Percentiles rank a stretch among this genome's conserved stretches.
phyloP scores from a whole-genome alignment of 2,797 vertebrate genomes.

The Scolopax bukidnonensis region DNA sequence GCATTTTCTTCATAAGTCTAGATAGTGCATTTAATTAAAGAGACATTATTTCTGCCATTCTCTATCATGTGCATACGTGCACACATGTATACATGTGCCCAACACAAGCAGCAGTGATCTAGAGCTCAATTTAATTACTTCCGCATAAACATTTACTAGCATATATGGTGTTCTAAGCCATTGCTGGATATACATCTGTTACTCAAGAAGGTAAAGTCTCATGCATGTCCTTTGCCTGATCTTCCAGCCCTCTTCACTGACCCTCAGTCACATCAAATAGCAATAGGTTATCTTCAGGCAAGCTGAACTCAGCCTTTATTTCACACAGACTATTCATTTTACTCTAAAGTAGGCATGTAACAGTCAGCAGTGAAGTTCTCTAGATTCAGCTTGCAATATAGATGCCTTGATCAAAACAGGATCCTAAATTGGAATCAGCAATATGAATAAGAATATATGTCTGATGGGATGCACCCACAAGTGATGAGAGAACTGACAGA shows the following conservation, averaged over 20 bases:
- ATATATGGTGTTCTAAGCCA: not conserved
- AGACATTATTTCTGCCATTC: not conserved
- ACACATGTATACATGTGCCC: not conserved
- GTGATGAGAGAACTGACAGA: no score
- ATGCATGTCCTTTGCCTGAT: not conserved
- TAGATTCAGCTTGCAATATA: not conserved
- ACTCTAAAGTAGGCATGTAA: not conserved
- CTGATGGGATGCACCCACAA: no score
- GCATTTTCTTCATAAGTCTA: not conserved
- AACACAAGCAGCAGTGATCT: not conserved
- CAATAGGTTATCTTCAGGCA: not conserved
- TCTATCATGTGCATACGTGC: not conserved
- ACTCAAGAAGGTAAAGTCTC: not conserved
- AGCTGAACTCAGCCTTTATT: not conserved
- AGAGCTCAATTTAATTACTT: not conserved
- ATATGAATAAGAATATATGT: no score
- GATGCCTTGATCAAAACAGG: not conserved
- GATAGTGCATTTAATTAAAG: not conserved
- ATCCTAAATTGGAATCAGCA: not conserved
- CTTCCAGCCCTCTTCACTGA: not conserved
- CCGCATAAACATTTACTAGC: not conserved
- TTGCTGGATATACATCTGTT: accelerated
- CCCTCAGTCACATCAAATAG: not conserved
- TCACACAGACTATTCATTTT: not conserved
- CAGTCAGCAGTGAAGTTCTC: not conserved